A percentile compares a stretch with the other conserved stretches of the same genome.
These are phyloP conservation scores for Melopsittacus undulatus DNA, from an alignment of 2,797 vertebrate genomes.

Conservation along the genomic window DNA sequence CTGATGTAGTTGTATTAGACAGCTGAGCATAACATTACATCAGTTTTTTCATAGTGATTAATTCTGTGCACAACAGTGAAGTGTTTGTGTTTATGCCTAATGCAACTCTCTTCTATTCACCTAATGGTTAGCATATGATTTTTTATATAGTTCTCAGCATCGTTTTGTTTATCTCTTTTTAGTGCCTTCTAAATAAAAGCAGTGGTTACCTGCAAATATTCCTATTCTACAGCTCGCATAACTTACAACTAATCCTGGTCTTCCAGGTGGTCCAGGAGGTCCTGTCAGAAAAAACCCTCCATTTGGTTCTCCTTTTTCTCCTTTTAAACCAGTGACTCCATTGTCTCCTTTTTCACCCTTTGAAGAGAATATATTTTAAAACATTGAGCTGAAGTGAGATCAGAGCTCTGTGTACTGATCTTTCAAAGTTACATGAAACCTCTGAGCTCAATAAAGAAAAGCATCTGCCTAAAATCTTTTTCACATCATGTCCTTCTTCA, in stretches of 20 bases:
- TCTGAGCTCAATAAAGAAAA: neutral
- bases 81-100: neutral
- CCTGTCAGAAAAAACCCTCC: slow-evolving; percentile 73
- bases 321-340: slow-evolving; percentile 81
- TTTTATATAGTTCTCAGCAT: neutral
- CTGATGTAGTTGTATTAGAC: neutral
- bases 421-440: neutral
- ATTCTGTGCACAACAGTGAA: neutral
- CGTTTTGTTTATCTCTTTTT: neutral
- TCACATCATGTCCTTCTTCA: neutral
- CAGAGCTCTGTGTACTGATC: neutral
- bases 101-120: neutral
- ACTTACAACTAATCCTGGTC: slow-evolving; percentile 85
- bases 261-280: slow-evolving; percentile 83
- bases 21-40: neutral
- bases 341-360: slow-evolving; percentile 82
- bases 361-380: slow-evolving; percentile 26
- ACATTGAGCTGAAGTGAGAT: neutral
- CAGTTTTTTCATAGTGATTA: neutral
- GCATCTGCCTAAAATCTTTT: neutral
- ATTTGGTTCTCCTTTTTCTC: slow-evolving; percentile 83
- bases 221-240: neutral
- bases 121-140: neutral
- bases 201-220: neutral
- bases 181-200: neutral